A percentile compares a stretch with the other conserved stretches of the same genome.
Evolutionary conservation across 2,113 vertebrate species (phyloP).

Genomic region (Aramus guarauna): DNA sequence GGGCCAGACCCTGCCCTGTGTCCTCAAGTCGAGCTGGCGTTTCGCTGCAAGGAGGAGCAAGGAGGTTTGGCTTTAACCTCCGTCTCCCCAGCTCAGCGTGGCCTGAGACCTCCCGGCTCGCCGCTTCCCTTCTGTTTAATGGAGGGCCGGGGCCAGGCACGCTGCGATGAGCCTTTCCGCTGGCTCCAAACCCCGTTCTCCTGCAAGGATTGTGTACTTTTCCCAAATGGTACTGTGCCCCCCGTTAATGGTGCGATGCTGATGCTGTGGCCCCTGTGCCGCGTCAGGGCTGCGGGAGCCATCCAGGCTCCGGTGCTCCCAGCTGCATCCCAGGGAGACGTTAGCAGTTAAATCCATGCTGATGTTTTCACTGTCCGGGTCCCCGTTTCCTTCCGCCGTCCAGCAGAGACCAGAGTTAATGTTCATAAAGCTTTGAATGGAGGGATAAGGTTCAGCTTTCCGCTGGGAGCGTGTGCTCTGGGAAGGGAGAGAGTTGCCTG

Average conservation of each 20-base stretch:
- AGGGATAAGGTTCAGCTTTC: neutral
- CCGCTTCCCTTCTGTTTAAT: neutral
- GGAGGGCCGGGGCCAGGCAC: neutral
- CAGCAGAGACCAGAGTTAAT: neutral
- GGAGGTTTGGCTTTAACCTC: neutral
- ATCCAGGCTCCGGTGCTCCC: neutral
- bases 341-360: neutral
- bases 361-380: neutral
- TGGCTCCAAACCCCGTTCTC: accelerated
- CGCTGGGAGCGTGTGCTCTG: accelerated
- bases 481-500: neutral
- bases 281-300: accelerated
- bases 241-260: neutral
- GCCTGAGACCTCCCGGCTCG: neutral
- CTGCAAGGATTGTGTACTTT: neutral
- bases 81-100: neutral
- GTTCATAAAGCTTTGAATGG: neutral
- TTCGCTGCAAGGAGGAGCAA: neutral
- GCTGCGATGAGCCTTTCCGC: neutral
- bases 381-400: accelerated
- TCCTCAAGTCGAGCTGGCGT: neutral
- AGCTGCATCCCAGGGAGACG: accelerated
- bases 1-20: too few relatives aligned
- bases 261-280: neutral
- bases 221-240: accelerated